Percentiles rank a stretch among this genome's conserved stretches.
Evolutionary conservation across 2,113 vertebrate genomes (phyloP).

Genomic region (Tragelaphus scriptus): DNA sequence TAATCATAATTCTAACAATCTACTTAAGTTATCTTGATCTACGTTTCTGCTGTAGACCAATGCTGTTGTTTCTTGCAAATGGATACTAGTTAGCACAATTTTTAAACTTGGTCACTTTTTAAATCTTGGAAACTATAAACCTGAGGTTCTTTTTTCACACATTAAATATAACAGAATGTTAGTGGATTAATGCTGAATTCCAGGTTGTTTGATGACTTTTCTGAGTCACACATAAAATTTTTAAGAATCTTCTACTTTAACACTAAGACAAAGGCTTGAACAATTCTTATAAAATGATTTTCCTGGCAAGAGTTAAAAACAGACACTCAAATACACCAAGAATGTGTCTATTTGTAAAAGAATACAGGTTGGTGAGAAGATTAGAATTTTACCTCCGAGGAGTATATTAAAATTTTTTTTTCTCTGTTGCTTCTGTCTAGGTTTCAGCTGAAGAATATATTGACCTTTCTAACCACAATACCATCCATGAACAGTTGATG

Average conservation of each 20-base stretch:
- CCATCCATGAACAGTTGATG: fast-evolving
- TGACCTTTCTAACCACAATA: neutral
- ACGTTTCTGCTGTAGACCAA: neutral
- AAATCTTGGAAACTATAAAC: neutral
- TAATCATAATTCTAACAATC: neutral
- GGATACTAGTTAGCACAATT: neutral
- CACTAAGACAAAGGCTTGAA: neutral
- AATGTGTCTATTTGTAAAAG: neutral
- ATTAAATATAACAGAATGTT: neutral
- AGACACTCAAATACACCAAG: neutral
- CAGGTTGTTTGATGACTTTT: neutral
- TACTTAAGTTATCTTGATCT: neutral
- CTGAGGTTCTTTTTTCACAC: neutral
- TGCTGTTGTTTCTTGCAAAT: neutral
- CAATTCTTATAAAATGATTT: neutral
- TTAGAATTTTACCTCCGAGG: neutral
- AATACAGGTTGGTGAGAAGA: neutral
- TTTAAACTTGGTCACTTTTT: neutral
- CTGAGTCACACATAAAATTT: neutral
- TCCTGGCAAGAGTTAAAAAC: slow-evolving; percentile 1
- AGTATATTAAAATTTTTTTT: neutral
- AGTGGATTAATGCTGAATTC: neutral
- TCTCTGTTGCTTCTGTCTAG: neutral
- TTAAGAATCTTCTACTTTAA: neutral
- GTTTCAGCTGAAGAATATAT: neutral